A percentile compares a stretch with the other conserved stretches of the same genome.
Conservation (phyloP, 2,113 vertebrate species). For the Lipophrys pholis region DNA sequence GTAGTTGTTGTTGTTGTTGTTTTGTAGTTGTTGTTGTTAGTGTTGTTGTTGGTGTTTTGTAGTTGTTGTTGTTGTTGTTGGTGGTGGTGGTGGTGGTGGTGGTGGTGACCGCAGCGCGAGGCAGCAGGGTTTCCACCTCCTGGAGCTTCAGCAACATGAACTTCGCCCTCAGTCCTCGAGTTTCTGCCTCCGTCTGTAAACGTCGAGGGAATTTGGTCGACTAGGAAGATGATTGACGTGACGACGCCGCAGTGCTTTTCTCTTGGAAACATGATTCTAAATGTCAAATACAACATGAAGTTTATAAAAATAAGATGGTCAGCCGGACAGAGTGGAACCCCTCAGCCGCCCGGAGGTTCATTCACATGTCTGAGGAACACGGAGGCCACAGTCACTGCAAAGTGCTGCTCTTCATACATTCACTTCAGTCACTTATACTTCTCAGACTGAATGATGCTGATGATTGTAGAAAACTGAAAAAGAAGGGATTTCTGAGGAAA, state of each 20-base stretch:
- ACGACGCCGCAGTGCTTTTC: constrained; percentile 37
- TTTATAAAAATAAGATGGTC: constrained; percentile 29
- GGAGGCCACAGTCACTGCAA: constrained; percentile 15
- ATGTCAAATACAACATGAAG: constrained; percentile 36
- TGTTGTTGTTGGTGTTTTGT: no score
- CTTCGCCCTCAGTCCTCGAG: neutral
- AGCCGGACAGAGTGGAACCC: constrained; percentile 18
- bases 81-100: no score
- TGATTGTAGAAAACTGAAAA: no score
- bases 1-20: no score
- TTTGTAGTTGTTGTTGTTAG: no score
- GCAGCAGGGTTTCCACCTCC: no score
- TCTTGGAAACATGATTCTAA: constrained; percentile 10
- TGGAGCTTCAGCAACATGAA: no score
- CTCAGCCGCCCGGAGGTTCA: constrained; percentile 57
- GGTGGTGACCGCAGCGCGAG: no score
- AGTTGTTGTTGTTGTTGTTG: no score
- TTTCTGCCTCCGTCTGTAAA: constrained; percentile 68
- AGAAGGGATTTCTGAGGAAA: no score
- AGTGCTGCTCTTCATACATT: constrained; percentile 50
- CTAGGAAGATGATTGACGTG: constrained; percentile 66
- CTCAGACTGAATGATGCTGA: no score
- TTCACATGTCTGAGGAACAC: constrained; percentile 60
- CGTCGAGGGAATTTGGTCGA: constrained; percentile 67
- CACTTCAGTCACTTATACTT: neutral